Percentiles rank a stretch among this genome's conserved stretches.
phyloP scores from a whole-genome alignment of 2,888 invertebrate species.

The Andricus quercusramuli region DNA sequence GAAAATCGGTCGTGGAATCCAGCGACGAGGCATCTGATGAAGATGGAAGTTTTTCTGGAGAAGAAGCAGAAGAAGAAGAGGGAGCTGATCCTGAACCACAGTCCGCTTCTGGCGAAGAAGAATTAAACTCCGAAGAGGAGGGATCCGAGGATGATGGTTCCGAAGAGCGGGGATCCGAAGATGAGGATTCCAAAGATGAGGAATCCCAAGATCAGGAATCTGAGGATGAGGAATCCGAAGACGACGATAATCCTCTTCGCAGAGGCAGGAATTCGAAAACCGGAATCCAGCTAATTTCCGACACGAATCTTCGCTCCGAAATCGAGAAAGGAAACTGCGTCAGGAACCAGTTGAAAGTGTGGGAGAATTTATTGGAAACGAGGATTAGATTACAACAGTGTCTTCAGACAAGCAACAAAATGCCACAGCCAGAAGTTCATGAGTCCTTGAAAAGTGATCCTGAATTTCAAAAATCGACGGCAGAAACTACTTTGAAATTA shows the following conservation, averaged over 20 bases:
- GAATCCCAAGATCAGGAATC: too few relatives aligned
- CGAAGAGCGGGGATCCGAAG: constrained; percentile 60
- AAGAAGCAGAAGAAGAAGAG: constrained; percentile 55
- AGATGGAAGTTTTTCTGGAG: constrained; percentile 62
- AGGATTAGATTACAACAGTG: constrained; percentile 94
- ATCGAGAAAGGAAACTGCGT: constrained; percentile 85
- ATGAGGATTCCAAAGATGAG: constrained; percentile 56
- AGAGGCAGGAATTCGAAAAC: constrained; percentile 48
- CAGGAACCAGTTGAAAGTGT: constrained; percentile 86
- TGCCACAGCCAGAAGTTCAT: constrained; percentile 85
- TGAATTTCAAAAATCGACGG: constrained; percentile 80
- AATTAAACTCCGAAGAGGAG: constrained; percentile 55
- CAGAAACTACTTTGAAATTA: constrained; percentile 81
- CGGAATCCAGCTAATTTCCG: constrained; percentile 82
- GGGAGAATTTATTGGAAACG: constrained; percentile 92
- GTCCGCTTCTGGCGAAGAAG: constrained; percentile 51
- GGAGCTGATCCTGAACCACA: background rate
- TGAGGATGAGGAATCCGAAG: too few relatives aligned
- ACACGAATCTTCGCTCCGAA: constrained; percentile 81
- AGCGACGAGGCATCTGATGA: constrained; percentile 52
- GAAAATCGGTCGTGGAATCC: constrained; percentile 63
- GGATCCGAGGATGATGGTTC: constrained; percentile 64
- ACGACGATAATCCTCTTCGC: constrained; percentile 19
- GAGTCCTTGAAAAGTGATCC: constrained; percentile 78
- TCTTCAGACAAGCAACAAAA: constrained; percentile 86